phyloP scores from a whole-genome alignment of 2,888 invertebrate genomes.

The Drosophila kuntzei region DNA sequence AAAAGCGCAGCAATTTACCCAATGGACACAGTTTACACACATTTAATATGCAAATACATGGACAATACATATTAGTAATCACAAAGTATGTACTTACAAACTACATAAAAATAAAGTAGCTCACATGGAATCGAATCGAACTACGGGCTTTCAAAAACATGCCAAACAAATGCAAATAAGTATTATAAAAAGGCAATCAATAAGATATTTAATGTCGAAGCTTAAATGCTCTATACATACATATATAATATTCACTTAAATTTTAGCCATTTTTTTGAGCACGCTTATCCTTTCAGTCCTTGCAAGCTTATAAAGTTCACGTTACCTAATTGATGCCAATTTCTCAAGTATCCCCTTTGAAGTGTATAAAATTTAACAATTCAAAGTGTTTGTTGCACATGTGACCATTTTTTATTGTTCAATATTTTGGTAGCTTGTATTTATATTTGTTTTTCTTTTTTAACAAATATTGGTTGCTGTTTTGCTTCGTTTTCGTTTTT shows the following conservation, averaged over 20 bases:
- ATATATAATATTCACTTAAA: neutral
- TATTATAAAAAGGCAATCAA: neutral
- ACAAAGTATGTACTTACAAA: conserved; percentile 42
- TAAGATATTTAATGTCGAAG: conserved; percentile 1
- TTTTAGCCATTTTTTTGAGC: neutral
- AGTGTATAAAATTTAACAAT: conserved; percentile 18
- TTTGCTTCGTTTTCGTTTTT: conserved; percentile 34
- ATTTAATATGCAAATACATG: conserved; percentile 1
- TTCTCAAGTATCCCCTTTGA: neutral
- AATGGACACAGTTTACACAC: conserved; percentile 28
- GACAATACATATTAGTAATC: conserved; percentile 21
- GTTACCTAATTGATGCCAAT: neutral
- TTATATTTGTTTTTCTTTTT: conserved; percentile 45
- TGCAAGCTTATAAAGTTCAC: no score
- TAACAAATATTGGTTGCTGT: conserved; percentile 66
- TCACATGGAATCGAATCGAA: conserved; percentile 54
- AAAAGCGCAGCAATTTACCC: conserved; percentile 45
- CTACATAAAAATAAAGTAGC: conserved; percentile 53
- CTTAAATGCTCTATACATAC: conserved; percentile 16
- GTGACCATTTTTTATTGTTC: conserved; percentile 79
- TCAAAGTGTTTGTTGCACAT: conserved; percentile 62
- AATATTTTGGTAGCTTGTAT: conserved; percentile 55
- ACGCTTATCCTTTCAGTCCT: no score
- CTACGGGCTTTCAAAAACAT: conserved; percentile 46
- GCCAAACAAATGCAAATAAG: conserved; percentile 13